A percentile compares a stretch with the other conserved stretches of the same genome.
These are phyloP conservation scores for Myotis planiceps DNA, from an alignment of 2,797 vertebrate species.

Conservation along the genomic window DNA sequence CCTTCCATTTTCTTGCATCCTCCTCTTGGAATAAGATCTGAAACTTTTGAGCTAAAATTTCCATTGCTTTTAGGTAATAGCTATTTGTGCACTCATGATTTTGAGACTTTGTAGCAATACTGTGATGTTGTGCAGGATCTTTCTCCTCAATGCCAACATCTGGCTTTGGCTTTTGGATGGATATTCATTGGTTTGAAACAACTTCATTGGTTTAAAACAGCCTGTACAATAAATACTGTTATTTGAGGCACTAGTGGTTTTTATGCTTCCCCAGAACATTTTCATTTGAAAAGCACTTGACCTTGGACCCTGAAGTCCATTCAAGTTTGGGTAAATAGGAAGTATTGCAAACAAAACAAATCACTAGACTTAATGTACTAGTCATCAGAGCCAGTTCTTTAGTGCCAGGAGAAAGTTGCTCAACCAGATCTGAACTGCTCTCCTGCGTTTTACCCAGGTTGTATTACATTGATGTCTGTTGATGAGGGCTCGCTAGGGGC, in stretches of 20 bases:
- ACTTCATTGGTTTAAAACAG: neutral
- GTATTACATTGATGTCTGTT: neutral
- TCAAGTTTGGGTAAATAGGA: neutral
- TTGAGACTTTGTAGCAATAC: neutral
- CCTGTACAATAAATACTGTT: neutral
- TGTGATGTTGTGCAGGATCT: neutral
- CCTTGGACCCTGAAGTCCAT: neutral
- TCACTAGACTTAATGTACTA: neutral
- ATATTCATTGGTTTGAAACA: neutral
- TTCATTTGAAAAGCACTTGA: slow-evolving; percentile 25
- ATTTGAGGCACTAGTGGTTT: neutral
- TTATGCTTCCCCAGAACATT: neutral
- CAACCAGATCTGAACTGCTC: neutral
- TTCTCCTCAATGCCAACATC: neutral
- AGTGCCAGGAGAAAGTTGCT: neutral
- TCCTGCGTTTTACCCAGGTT: neutral
- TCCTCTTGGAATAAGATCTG: slow-evolving; percentile 35
- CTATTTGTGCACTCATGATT: neutral
- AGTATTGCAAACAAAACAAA: neutral
- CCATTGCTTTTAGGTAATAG: slow-evolving; percentile 1
- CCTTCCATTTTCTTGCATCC: slow-evolving; percentile 21
- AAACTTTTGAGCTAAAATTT: slow-evolving; percentile 37
- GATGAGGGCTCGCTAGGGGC: neutral
- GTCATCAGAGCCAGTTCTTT: neutral
- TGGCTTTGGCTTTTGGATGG: neutral